These are phyloP conservation scores for Himalopsyche japonica DNA, from an alignment of 2,888 invertebrate species.

Conservation along the genomic window DNA sequence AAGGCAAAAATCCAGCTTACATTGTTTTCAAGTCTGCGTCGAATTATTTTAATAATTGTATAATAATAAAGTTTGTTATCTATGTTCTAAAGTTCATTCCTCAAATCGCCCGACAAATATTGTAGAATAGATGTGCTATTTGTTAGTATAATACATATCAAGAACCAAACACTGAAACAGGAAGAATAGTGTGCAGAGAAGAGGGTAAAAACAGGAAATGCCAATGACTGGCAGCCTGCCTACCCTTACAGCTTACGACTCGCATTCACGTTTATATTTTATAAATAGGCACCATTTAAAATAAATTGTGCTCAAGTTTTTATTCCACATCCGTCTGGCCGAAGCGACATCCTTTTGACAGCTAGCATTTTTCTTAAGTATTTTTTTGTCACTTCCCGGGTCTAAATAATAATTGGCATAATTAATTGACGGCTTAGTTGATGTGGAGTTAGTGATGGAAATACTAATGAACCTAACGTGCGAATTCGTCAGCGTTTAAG, in stretches of 20 bases:
- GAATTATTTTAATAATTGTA: too few relatives aligned
- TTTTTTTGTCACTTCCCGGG: background rate
- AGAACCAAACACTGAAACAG: background rate
- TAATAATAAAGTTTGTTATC: background rate
- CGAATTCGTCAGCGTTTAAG: background rate
- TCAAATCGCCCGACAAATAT: background rate
- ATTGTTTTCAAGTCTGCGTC: too few relatives aligned
- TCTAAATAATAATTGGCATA: background rate
- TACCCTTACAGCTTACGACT: background rate
- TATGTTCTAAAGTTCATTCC: background rate
- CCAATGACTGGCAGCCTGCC: constrained; percentile 8
- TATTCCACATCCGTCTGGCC: background rate
- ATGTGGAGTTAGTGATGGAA: background rate
- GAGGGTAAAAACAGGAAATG: constrained; percentile 18
- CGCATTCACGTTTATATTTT: background rate
- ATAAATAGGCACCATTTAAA: background rate
- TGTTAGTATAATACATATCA: background rate
- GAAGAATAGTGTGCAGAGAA: background rate
- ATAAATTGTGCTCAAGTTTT: background rate
- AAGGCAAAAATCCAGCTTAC: too few relatives aligned
- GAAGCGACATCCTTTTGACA: background rate
- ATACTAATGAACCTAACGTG: background rate
- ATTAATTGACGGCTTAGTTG: background rate
- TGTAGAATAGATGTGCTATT: background rate
- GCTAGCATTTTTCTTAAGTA: background rate